Evolutionary conservation across 2,113 vertebrate genomes (phyloP).

Genomic region (Halichoeres trimaculatus): DNA sequence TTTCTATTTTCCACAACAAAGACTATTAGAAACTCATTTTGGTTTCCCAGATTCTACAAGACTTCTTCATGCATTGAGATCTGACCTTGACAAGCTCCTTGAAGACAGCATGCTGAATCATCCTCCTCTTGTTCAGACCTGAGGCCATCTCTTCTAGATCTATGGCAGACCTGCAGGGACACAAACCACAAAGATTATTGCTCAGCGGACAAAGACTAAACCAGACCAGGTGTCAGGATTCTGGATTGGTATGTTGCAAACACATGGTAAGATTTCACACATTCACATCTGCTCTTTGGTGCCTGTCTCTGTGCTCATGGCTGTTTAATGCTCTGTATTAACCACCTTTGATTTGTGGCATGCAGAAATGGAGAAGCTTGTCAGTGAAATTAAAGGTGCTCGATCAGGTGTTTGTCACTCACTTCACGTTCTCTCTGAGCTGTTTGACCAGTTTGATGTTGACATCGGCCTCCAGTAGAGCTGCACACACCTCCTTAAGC

Average conservation of each 20-base stretch:
- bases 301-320: no score
- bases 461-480: slow-evolving; percentile 96
- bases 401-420: slow-evolving; percentile 70
- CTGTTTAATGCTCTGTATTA: no score
- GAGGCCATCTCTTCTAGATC: slow-evolving; percentile 99
- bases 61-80: not conserved
- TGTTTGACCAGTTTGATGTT: slow-evolving; percentile 99
- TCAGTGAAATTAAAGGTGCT: not conserved
- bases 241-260: no score
- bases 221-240: no score
- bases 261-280: no score
- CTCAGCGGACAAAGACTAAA: no score
- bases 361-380: no score
- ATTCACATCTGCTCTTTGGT: no score
- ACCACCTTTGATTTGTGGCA: no score
- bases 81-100: slow-evolving; percentile 99
- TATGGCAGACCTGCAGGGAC: slow-evolving; percentile 89
- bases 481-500: slow-evolving; percentile 98
- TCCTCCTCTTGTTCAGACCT: slow-evolving; percentile 98
- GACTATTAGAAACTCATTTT: not conserved
- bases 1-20: no score
- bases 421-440: slow-evolving; percentile 98
- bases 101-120: slow-evolving; percentile 99
- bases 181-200: not conserved
- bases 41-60: not conserved